These are phyloP conservation scores for Cygnus buccinator DNA, from an alignment of 2,113 vertebrate species.

Conservation along the genomic window DNA sequence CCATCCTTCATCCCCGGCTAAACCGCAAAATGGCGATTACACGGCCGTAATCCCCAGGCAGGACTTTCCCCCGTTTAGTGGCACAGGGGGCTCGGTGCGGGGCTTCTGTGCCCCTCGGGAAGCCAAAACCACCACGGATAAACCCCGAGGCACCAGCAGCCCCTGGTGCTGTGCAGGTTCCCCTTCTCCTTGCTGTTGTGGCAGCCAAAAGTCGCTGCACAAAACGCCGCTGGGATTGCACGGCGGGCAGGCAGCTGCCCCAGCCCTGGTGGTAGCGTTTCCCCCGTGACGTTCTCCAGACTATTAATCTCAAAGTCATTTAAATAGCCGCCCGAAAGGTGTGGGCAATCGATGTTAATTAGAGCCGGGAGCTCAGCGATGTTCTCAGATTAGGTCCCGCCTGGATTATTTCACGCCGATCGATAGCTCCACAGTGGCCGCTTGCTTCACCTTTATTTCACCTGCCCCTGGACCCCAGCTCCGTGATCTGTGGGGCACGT, in stretches of 20 bases:
- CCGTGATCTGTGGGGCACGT: not conserved
- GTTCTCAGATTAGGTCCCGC: slow-evolving; percentile 59
- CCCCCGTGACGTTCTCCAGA: slow-evolving; percentile 32
- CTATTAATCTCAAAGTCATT: slow-evolving; percentile 63
- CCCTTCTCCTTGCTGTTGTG: no score
- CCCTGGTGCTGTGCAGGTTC: no score
- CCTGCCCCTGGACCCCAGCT: not conserved
- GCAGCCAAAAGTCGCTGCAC: no score
- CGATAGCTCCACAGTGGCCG: slow-evolving; percentile 39
- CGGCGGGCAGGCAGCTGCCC: not conserved
- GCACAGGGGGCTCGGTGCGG: not conserved
- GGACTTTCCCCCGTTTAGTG: not conserved
- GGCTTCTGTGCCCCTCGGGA: not conserved
- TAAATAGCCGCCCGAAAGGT: slow-evolving; percentile 58
- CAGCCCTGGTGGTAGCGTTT: not conserved
- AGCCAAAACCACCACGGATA: no score
- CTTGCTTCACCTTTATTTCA: slow-evolving; percentile 68
- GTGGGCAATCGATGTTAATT: slow-evolving; percentile 66
- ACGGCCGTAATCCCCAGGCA: not conserved
- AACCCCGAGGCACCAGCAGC: no score
- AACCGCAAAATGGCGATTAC: fast-evolving
- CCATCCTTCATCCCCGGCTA: not conserved
- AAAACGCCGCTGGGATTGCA: not conserved
- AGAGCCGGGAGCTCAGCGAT: slow-evolving; percentile 60
- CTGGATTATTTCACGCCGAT: slow-evolving; percentile 65